A percentile compares a stretch with the other conserved stretches of the same genome.
These are phyloP conservation scores for Pangasius krempfi DNA, from an alignment of 2,797 vertebrate genomes.

Conservation along the genomic window DNA sequence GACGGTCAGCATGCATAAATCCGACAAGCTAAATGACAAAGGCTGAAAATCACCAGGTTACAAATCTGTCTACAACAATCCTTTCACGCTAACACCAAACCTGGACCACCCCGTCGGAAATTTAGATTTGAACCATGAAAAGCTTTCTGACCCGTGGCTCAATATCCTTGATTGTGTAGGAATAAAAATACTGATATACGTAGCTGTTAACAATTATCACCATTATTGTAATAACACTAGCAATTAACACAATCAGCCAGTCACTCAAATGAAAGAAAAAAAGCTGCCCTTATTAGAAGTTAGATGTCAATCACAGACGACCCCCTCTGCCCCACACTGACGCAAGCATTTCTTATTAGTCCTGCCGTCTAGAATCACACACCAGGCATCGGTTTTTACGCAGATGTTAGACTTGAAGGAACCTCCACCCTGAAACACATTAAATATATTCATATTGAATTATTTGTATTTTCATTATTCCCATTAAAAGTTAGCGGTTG, in stretches of 20 bases:
- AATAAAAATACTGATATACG: constrained; percentile 6
- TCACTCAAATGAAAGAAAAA: not conserved
- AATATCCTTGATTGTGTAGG: constrained; percentile 4
- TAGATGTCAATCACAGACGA: constrained; percentile 1
- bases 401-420: not conserved
- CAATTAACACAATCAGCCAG: constrained; percentile 28
- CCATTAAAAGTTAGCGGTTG: not conserved
- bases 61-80: constrained; percentile 17
- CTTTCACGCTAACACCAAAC: not conserved
- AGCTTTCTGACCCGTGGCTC: not conserved
- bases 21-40: constrained; percentile 39
- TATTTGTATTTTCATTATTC: not conserved
- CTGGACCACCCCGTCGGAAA: not conserved
- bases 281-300: constrained; percentile 18
- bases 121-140: not conserved
- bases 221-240: constrained; percentile 27
- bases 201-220: constrained; percentile 23
- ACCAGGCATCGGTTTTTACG: not conserved
- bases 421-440: not conserved
- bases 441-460: not conserved
- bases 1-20: constrained; percentile 28
- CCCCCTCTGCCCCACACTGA: not conserved
- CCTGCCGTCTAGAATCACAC: not conserved
- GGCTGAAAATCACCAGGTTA: constrained; percentile 25
- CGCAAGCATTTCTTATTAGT: not conserved